Evolutionary conservation across 53 echinoderm and acorn worm genomes (phyloP).

Genomic region (Luidia sarsii): DNA sequence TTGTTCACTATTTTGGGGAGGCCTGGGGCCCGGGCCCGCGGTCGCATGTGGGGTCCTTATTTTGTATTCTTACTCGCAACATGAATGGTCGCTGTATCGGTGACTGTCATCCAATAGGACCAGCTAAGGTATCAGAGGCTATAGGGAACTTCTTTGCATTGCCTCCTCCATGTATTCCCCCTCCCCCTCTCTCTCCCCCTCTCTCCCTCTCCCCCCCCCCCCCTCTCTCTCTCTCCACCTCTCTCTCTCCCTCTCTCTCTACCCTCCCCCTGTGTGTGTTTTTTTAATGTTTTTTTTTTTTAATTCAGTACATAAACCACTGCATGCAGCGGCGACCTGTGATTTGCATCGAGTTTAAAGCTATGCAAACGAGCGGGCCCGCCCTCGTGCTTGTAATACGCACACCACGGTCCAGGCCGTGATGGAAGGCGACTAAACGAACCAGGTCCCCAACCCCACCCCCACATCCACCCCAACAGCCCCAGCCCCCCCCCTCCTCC

Average conservation of each 20-base stretch:
- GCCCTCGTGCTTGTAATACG: slow-evolving; percentile 14
- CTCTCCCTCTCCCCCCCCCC: not conserved
- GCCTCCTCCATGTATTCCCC: no score
- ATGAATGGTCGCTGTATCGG: slow-evolving; percentile 46
- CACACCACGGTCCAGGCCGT: not conserved
- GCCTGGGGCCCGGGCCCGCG: not conserved
- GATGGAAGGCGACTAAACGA: not conserved
- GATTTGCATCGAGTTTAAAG: slow-evolving; percentile 52
- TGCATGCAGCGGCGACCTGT: slow-evolving; percentile 36
- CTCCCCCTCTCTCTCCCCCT: slow-evolving; percentile 6
- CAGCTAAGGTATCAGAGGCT: slow-evolving; percentile 24
- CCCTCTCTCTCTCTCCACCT: no score
- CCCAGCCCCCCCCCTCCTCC: no score
- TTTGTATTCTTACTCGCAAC: slow-evolving; percentile 16
- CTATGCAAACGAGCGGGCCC: slow-evolving; percentile 30
- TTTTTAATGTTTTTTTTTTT: no score
- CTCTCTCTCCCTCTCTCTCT: no score
- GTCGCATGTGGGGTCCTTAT: not conserved
- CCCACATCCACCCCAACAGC: not conserved
- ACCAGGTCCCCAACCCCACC: not conserved
- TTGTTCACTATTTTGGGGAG: no score
- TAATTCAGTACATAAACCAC: no score
- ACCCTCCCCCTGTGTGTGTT: no score
- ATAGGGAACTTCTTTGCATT: no score
- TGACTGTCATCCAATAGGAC: slow-evolving; percentile 33